phyloP scores from a whole-genome alignment of 2,113 vertebrate genomes.

The Bambusicola thoracicus region DNA sequence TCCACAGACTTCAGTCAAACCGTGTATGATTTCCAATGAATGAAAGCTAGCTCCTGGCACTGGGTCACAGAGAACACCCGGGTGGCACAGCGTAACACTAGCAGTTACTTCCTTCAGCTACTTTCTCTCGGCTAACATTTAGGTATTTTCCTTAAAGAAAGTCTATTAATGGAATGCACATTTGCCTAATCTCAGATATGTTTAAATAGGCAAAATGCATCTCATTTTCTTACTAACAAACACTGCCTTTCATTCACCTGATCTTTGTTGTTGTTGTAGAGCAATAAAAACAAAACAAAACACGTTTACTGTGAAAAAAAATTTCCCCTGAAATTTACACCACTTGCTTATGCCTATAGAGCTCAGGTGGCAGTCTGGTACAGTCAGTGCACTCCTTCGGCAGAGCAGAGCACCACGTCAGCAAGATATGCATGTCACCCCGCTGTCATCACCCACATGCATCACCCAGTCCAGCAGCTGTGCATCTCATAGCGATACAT shows the following conservation, averaged over 20 bases:
- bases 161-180: neutral
- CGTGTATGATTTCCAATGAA: slow-evolving; percentile 27
- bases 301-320: no score
- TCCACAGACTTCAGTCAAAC: neutral
- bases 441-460: no score
- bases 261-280: neutral
- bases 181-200: neutral
- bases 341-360: neutral
- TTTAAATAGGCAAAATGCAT: neutral
- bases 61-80: neutral
- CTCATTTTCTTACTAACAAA: neutral
- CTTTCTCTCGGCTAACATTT: neutral
- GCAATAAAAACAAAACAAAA: neutral
- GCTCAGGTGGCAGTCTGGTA: neutral
- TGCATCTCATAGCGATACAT: no score
- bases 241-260: neutral
- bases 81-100: slow-evolving; percentile 39
- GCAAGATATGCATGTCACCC: rapidly evolving
- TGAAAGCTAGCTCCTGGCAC: slow-evolving; percentile 50
- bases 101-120: slow-evolving; percentile 48
- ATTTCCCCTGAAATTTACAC: neutral
- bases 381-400: neutral
- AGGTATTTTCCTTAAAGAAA: slow-evolving; percentile 52
- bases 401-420: neutral
- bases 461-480: neutral